phyloP scores from a whole-genome alignment of 2,113 vertebrate genomes.

The Dipodomys ordii region DNA sequence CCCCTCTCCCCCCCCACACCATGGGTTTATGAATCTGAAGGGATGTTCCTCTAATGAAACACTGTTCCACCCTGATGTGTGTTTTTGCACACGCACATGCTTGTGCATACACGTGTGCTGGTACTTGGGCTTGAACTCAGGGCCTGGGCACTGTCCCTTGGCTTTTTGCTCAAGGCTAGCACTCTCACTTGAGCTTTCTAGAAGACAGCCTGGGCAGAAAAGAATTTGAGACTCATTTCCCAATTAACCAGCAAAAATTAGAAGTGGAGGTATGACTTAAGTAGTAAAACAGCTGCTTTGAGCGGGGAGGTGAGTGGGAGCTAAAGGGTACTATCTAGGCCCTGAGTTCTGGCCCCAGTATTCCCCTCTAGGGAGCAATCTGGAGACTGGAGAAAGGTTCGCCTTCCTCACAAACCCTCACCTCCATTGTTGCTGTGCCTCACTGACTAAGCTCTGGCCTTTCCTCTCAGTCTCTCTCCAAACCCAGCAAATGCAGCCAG shows the following conservation, averaged over 20 bases:
- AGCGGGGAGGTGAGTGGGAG: too few relatives aligned
- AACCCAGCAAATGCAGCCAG: conserved; percentile 48
- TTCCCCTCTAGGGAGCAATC: not conserved
- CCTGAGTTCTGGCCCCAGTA: not conserved
- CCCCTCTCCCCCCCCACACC: not conserved
- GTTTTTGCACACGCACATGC: too few relatives aligned
- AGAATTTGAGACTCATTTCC: too few relatives aligned
- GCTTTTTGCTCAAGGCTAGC: too few relatives aligned
- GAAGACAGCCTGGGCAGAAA: too few relatives aligned
- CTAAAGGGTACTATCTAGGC: too few relatives aligned
- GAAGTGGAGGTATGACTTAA: not conserved
- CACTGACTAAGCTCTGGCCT: not conserved
- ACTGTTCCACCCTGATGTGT: not conserved
- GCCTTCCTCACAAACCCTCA: not conserved
- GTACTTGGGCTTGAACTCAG: too few relatives aligned
- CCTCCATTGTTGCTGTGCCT: not conserved
- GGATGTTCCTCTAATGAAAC: not conserved
- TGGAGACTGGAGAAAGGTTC: not conserved
- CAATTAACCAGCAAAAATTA: too few relatives aligned
- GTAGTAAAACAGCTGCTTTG: not conserved
- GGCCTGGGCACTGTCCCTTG: too few relatives aligned
- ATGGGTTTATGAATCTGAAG: not conserved
- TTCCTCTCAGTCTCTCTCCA: conserved; percentile 5
- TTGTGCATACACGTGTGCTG: too few relatives aligned
- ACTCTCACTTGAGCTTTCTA: too few relatives aligned